These are phyloP conservation scores for Lomographa bimaculata DNA, from an alignment of 2,888 invertebrate genomes.

Conservation along the genomic window DNA sequence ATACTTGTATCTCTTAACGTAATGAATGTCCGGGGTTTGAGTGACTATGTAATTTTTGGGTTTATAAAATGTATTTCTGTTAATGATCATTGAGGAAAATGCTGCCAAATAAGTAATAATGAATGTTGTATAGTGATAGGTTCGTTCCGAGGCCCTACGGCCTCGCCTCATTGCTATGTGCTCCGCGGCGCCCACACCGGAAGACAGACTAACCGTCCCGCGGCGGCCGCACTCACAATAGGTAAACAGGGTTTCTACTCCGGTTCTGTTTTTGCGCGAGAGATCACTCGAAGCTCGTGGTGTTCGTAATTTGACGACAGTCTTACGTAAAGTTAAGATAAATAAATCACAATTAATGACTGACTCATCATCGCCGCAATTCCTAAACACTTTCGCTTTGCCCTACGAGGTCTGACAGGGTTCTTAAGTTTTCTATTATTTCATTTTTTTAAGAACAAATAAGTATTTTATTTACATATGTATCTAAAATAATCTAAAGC, in stretches of 20 bases:
- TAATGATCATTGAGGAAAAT: slow-evolving; percentile 15
- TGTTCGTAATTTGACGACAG: slow-evolving; percentile 16
- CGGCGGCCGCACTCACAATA: slow-evolving; percentile 35
- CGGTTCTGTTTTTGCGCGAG: slow-evolving; percentile 44
- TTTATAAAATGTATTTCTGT: not conserved
- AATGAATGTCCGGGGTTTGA: slow-evolving; percentile 1
- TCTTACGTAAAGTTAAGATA: slow-evolving; percentile 12
- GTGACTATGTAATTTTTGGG: slow-evolving; percentile 1
- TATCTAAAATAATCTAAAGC: too few relatives aligned
- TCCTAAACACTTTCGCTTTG: slow-evolving; percentile 9
- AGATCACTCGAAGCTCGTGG: slow-evolving; percentile 17
- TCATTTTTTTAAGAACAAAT: slow-evolving; percentile 12
- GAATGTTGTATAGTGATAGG: slow-evolving; percentile 8
- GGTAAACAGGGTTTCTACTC: slow-evolving; percentile 72
- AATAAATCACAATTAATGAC: slow-evolving; percentile 22
- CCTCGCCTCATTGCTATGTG: slow-evolving; percentile 6
- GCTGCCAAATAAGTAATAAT: slow-evolving; percentile 23
- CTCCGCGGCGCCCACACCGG: too few relatives aligned
- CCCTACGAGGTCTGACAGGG: slow-evolving; percentile 12
- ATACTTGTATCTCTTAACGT: slow-evolving; percentile 3
- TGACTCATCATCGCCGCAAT: slow-evolving; percentile 21
- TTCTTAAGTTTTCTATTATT: slow-evolving; percentile 11
- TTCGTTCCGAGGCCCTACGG: slow-evolving; percentile 17
- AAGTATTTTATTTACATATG: too few relatives aligned
- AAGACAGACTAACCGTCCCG: too few relatives aligned